Conservation (phyloP, 2,888 invertebrate species). For the Geophilus truncorum region DNA sequence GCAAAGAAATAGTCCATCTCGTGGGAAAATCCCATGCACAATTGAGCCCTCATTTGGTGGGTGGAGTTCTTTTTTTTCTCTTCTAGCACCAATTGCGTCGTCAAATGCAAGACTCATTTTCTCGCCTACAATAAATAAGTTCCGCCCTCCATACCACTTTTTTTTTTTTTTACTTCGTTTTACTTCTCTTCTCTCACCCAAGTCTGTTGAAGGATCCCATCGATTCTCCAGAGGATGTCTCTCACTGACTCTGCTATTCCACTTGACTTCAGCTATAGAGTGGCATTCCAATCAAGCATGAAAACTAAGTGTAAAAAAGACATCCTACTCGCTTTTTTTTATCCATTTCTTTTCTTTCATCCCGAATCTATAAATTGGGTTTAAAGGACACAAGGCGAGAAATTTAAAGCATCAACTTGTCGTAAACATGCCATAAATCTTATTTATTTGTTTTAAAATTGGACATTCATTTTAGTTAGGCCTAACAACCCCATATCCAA, state of each 20-base stretch:
- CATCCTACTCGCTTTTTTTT: not conserved
- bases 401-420: not conserved
- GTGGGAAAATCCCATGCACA: not conserved
- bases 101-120: not conserved
- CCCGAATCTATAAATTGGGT: not conserved
- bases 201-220: not conserved
- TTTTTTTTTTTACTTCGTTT: not conserved
- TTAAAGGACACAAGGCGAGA: not conserved
- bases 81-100: not conserved
- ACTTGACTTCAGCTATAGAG: not conserved
- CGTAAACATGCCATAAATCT: not conserved
- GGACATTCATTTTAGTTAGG: not conserved
- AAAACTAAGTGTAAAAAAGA: not conserved
- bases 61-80: not conserved
- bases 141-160: not conserved
- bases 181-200: not conserved
- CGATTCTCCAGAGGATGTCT: not conserved
- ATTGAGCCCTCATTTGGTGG: not conserved
- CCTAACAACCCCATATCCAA: not conserved
- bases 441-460: not conserved
- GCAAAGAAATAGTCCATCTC: not conserved
- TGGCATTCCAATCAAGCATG: not conserved
- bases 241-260: not conserved
- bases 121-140: not conserved
- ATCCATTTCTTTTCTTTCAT: not conserved